Evolutionary conservation across 2,797 vertebrate genomes (phyloP).

Genomic region (Ptychadena robeensis): DNA sequence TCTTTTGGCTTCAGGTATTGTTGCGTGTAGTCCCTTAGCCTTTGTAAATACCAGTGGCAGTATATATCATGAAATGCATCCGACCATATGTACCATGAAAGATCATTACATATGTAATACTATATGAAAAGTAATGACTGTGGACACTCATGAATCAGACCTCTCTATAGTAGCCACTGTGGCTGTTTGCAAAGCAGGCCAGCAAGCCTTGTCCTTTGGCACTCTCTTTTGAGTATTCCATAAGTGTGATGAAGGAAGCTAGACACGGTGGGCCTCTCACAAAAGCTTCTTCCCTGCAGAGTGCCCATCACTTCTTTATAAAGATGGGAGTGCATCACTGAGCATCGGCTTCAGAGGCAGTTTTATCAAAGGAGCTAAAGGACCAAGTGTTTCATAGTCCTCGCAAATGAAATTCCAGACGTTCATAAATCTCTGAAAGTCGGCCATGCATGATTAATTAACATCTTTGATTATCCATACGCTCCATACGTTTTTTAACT

Average conservation of each 20-base stretch:
- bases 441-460: slow-evolving; percentile 23
- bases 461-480: slow-evolving; percentile 20
- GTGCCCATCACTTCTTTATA: slow-evolving; percentile 37
- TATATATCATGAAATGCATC: too few relatives aligned
- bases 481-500: too few relatives aligned
- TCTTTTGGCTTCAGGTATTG: too few relatives aligned
- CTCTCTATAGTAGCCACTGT: slow-evolving; percentile 42
- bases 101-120: too few relatives aligned
- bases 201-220: slow-evolving; percentile 35
- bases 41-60: too few relatives aligned
- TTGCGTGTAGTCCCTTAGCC: too few relatives aligned
- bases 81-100: too few relatives aligned
- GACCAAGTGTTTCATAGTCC: background rate
- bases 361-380: slow-evolving; percentile 38
- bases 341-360: slow-evolving; percentile 45
- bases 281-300: slow-evolving; percentile 38
- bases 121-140: background rate
- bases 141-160: slow-evolving; percentile 12
- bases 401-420: slow-evolving; percentile 9
- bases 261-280: slow-evolving; percentile 18
- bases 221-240: slow-evolving; percentile 28
- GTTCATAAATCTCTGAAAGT: slow-evolving; percentile 15
- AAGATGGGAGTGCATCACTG: slow-evolving; percentile 47
- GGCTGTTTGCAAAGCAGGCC: slow-evolving; percentile 9
- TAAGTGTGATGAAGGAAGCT: slow-evolving; percentile 35